These are phyloP conservation scores for Sabatieria punctata DNA, from an alignment of 2,888 invertebrate genomes.

Conservation along the genomic window DNA sequence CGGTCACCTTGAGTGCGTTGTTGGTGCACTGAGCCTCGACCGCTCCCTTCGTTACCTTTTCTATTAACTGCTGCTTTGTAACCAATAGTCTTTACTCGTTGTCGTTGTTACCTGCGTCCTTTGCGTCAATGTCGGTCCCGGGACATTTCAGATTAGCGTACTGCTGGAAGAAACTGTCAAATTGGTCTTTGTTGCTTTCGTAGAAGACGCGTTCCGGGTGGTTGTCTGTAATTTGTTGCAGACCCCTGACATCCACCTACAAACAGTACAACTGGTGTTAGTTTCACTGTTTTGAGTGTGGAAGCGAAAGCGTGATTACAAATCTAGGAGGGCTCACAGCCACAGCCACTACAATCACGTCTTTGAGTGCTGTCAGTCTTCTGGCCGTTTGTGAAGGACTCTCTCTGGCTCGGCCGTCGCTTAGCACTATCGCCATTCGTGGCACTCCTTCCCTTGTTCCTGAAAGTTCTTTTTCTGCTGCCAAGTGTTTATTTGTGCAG, in stretches of 20 bases:
- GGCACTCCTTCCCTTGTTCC: too few species aligned
- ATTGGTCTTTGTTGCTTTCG: slow-evolving; percentile 19
- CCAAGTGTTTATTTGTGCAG: too few species aligned
- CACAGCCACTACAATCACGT: neutral
- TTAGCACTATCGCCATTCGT: slow-evolving; percentile 23
- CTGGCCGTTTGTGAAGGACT: neutral
- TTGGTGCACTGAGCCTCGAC: slow-evolving; percentile 23
- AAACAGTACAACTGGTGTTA: too few species aligned
- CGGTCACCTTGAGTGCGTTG: slow-evolving; percentile 22
- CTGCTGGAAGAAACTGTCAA: slow-evolving; percentile 22
- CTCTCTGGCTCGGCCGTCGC: slow-evolving; percentile 23
- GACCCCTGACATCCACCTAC: slow-evolving; percentile 21
- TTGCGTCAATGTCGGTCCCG: slow-evolving; percentile 13
- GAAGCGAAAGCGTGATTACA: too few species aligned
- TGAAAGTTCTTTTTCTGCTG: too few species aligned
- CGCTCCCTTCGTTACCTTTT: too few species aligned
- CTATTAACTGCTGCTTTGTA: too few species aligned
- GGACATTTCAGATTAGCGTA: slow-evolving; percentile 26
- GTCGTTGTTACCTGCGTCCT: neutral
- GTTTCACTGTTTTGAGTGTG: too few species aligned
- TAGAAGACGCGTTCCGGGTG: slow-evolving; percentile 19
- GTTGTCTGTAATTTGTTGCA: slow-evolving; percentile 18
- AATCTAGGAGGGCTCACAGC: slow-evolving; percentile 13
- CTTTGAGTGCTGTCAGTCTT: neutral
- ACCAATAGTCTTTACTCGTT: too few species aligned